Base-by-base conservation (phyloP, 1,140 invertebrate genomes). In the Zaprionus gabonicus region DNA sequence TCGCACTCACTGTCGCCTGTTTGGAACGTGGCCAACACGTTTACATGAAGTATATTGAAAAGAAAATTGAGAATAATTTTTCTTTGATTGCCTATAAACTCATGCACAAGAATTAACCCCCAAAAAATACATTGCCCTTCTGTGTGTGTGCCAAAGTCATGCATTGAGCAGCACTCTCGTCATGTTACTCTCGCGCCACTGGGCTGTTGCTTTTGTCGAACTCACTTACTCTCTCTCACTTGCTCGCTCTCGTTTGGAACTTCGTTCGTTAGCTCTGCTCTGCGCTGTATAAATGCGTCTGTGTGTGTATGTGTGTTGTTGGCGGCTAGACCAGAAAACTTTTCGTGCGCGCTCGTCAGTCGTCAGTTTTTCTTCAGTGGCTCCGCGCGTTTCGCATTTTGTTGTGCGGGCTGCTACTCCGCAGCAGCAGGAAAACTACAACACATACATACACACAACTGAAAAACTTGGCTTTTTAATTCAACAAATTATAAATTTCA, bases 291-390 rank as follows among this genome's bases (percentile, higher is more conserved):
- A 1, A 7, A 15, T 6, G 2, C n/a, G 38, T 46, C n/a, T 44
- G 41, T 7, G n/a, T 44, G 41, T 46, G n/a, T 44, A 1, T n/a
- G 15, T 41, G 38, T 46, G 41, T 17, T 7, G n/a, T n/a, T 38
- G 44, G 41, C 5, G 64, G 63, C 60, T 77, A 80, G 74, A 68
- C 68, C 41, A 72, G 69, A 77, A 76, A 69, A 77, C 59, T 74
- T 76, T 85, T 70, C 71, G 80, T 76, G 70, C 49, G 57, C 72
- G 70, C 67, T 68, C 72, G 76, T 83, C 83, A 88, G 85, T 88
- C 85, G 85, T 88, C 85, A 88, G 84, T 83, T 87, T 88, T 88
- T 87, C 83, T 87, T 87, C 84, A 84, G 81, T 90, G 85, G 86
- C 84, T 88, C 82, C 85, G 81, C 82, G 82, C 82, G 82, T 86